Evolutionary conservation across 2,113 vertebrate species (phyloP).

Genomic region (Calidris pygmaea): DNA sequence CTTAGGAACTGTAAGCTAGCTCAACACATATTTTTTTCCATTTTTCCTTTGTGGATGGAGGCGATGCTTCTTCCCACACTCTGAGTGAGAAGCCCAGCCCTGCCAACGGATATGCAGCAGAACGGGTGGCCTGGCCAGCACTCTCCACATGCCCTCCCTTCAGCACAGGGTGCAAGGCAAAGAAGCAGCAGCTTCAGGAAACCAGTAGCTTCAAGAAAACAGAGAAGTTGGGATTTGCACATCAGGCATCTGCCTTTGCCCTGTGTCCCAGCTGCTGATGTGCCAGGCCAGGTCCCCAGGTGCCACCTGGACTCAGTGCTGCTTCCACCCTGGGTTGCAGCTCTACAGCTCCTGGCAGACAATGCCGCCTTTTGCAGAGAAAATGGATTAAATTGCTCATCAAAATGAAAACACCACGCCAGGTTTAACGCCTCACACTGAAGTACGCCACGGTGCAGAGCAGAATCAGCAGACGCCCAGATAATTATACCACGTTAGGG

Average conservation of each 20-base stretch:
- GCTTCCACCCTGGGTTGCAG: neutral
- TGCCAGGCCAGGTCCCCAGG: neutral
- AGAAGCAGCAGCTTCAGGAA: neutral
- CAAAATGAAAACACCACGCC: neutral
- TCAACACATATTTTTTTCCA: neutral
- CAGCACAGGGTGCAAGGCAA: rapidly evolving
- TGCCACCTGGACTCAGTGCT: neutral
- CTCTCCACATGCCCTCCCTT: neutral
- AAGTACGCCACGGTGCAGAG: neutral
- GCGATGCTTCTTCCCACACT: neutral
- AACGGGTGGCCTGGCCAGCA: neutral
- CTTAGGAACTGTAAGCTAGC: neutral
- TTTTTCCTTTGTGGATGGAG: neutral
- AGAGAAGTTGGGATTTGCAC: neutral
- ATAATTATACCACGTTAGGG: neutral
- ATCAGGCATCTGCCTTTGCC: neutral
- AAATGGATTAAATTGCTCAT: neutral
- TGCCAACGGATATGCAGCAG: neutral
- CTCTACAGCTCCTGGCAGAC: neutral
- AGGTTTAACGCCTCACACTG: neutral
- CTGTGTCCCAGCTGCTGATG: rapidly evolving
- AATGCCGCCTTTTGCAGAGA: neutral
- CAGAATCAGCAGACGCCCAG: neutral
- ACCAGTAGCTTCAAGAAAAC: neutral
- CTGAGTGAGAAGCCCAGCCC: neutral